Conservation (phyloP, 2,113 vertebrate genomes). For the Opisthocomus hoazin region DNA sequence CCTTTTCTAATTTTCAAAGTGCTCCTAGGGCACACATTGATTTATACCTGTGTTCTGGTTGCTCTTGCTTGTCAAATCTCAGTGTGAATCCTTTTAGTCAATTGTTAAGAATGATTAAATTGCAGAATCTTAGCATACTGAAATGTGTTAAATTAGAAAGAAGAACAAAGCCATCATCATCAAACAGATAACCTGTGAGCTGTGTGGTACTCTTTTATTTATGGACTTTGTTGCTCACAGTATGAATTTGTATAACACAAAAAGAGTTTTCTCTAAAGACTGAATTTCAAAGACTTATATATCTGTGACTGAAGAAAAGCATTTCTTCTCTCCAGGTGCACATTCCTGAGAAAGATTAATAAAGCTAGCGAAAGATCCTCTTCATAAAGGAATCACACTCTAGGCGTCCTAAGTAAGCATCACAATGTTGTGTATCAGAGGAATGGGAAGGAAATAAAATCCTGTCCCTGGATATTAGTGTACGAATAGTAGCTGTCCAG, state of each 20-base stretch:
- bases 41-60: not conserved
- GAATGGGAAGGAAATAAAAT: constrained; percentile 9
- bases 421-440: not conserved
- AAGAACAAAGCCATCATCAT: constrained; percentile 17
- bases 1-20: not conserved
- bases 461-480: not conserved
- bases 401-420: not conserved
- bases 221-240: constrained; percentile 55
- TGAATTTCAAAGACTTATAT: constrained; percentile 59
- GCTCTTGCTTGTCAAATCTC: constrained; percentile 4
- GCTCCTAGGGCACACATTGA: not conserved
- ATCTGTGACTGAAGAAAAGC: constrained; percentile 51
- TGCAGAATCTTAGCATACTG: not conserved
- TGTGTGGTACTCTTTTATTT: constrained; percentile 57
- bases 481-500: not conserved
- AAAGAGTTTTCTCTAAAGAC: constrained; percentile 53
- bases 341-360: constrained; percentile 63
- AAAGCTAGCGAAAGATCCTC: constrained; percentile 35
- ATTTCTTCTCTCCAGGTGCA: constrained; percentile 52
- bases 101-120: constrained; percentile 44
- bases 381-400: constrained; percentile 40
- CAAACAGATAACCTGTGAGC: constrained; percentile 57
- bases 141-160: constrained; percentile 40
- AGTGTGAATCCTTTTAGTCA: not conserved
- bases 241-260: not conserved